Evolutionary conservation across 1,140 invertebrate genomes (phyloP), one percentile per base, ranked within the genome.

Genomic region (Calosoma granatense): DNA sequence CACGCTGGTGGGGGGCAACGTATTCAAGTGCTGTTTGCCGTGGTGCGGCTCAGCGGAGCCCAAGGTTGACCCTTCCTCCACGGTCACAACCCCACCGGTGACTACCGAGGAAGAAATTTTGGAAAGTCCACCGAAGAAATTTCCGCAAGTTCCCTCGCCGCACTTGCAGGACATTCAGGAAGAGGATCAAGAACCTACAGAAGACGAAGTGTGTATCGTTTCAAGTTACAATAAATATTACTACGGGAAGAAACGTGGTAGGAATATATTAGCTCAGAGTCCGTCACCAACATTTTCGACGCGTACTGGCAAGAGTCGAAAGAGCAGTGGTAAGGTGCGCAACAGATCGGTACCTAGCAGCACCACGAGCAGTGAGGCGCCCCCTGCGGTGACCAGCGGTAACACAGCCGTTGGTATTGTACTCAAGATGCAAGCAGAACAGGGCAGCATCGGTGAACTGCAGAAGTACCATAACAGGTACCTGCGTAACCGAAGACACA

Each of bases 381-480:
- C 64, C 11, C 21, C 57, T 36, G 59, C 64, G 17, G n/a, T n/a
- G n/a, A 60, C 53, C 22, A 57, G 52, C 20, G 54, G 22, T 17
- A 39, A 51, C 22, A 17, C 52, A n/a, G 58, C 57, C 58, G 63
- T 70, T 66, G 61, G 69, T 57, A 62, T 67, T 65, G 70, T 67
- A 59, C 77, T 76, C 57, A 90, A 79, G 71, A 91, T 92, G 88
- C 89, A 91, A 77, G 89, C 87, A 55, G 89, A 92, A 73, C 87
- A 89, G 69, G 89, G 89, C 39, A 87, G 86, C 72, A 90, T 92
- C 67, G 87, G 87, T 47, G 88, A 90, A 68, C 78, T 92, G 56
- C 85, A 90, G 64, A 88, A 87, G 64, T 91, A 91, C 70, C 89
- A 91, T 67, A 89, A 87, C 65, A 73, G 84, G 62, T 87, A 86